Conservation (phyloP, 2,113 vertebrate species). For the Mus pahari region DNA sequence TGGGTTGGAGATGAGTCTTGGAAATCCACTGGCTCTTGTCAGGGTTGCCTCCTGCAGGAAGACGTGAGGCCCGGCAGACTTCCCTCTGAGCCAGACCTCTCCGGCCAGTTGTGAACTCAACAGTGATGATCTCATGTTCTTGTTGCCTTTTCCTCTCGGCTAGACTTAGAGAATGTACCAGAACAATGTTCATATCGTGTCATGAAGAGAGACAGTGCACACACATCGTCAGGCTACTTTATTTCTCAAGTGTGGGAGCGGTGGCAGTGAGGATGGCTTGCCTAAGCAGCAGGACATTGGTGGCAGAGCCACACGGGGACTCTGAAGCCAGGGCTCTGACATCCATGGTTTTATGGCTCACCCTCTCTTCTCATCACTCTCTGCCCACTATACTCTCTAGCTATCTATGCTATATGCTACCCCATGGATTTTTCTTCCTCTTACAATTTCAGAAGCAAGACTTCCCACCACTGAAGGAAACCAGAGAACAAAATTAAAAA, state of each 20-base stretch:
- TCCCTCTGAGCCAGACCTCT: not conserved
- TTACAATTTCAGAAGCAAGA: conserved; percentile 49
- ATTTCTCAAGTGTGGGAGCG: not conserved
- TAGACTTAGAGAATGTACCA: not conserved
- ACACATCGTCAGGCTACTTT: not conserved
- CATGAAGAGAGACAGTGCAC: not conserved
- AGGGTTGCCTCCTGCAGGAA: not conserved
- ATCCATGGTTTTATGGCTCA: rapidly evolving
- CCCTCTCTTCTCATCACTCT: not conserved
- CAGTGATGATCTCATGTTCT: not conserved
- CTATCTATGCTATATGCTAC: too few relatives aligned
- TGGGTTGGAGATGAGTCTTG: not conserved
- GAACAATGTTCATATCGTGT: not conserved
- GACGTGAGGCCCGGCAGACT: not conserved
- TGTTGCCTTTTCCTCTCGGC: not conserved
- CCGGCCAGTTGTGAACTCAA: not conserved
- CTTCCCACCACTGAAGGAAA: not conserved
- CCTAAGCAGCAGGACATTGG: not conserved
- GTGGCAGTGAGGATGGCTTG: not conserved
- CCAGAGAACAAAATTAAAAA: not conserved
- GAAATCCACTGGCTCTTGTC: too few relatives aligned
- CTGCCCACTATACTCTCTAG: not conserved
- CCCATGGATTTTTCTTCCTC: not conserved
- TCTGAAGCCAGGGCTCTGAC: not conserved
- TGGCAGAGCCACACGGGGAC: not conserved